Conservation (phyloP, 2,888 invertebrate genomes). For the Drosophila emarginata region DNA sequence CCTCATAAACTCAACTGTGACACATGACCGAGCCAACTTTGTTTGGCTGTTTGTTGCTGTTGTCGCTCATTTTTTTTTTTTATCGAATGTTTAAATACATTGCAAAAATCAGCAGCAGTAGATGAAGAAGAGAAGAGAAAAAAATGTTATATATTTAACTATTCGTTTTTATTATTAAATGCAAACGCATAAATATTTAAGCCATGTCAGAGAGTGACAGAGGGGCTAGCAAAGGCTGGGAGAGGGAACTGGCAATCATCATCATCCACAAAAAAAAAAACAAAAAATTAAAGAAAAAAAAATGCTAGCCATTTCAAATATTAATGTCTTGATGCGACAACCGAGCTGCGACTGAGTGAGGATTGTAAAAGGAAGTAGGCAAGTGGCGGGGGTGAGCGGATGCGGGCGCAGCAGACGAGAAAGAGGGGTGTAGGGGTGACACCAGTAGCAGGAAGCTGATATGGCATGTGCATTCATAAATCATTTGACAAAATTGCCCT, state of each 20-base stretch:
- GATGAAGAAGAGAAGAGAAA: background rate
- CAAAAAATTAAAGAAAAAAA: constrained; percentile 38
- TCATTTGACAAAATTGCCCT: constrained; percentile 78
- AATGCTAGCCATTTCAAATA: constrained; percentile 51
- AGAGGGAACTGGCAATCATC: constrained; percentile 15
- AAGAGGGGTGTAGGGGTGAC: background rate
- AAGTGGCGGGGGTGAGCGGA: constrained; percentile 3
- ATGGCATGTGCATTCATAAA: constrained; percentile 81
- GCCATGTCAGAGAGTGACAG: constrained; percentile 24
- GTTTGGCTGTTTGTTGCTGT: background rate
- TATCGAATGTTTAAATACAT: constrained; percentile 44
- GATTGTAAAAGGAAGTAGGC: constrained; percentile 30
- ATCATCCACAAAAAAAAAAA: constrained; percentile 9
- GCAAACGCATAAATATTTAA: constrained; percentile 55
- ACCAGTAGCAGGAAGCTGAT: constrained; percentile 74
- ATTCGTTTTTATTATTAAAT: constrained; percentile 48
- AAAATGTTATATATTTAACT: background rate
- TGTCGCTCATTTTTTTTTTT: background rate
- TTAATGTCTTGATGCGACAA: constrained; percentile 66
- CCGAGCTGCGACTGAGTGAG: constrained; percentile 28
- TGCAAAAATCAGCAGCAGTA: background rate
- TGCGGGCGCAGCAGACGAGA: background rate
- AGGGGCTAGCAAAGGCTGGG: background rate
- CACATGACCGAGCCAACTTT: background rate
- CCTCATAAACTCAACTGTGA: background rate